Base-by-base conservation (phyloP, 1,140 invertebrate genomes). In the Bilobella aurantiaca region DNA sequence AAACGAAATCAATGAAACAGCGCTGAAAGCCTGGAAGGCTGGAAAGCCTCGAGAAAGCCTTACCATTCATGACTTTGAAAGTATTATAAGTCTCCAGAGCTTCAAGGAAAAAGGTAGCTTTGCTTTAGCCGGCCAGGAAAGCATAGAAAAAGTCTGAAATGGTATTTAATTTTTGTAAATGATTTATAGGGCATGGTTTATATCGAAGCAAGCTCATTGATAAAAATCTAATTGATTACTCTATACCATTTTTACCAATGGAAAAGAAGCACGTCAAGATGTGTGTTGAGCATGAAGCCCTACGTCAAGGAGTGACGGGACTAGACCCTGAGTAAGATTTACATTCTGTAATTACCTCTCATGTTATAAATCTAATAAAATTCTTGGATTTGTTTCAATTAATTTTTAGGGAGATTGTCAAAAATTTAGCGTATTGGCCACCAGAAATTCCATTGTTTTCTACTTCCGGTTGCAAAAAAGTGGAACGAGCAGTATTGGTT, bases 1-100 rank as follows among this genome's bases (percentile, higher is more conserved):
- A 18, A 69, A 30, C 62, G 66, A 63, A n/a, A 69, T 72, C 14
- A 72, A 63, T 0, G 56, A 21, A 25, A 59, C 66, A 18, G 31
- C 68, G 2, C 25, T 58, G 0, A 16, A 34, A 28, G 64, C 63
- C 0, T 72, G 71, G 71, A 61, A 60, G 32, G 58, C 65, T 8
- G 71, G 71, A 29, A 64, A 58, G 21, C 53, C 25, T 23, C 53
- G 71, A 34, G 71, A 69, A 60, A 61, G 67, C 1, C 42, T 72
- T n/a, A 66, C 60, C 2, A 65, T 72, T 47, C 58, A 23, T 21
- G 71, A 72, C 47, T 72, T 65, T 58, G 63, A 72, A 34, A 28
- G 47, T n/a, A 28, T 12, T 49, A 27, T 72, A 2, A 12, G 25
- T 5, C 49, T 53, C 23, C 5, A 53, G 21, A 23, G 8, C 25